phyloP scores from a whole-genome alignment of 1,140 invertebrate species.

The Rhagoletis pomonella region DNA sequence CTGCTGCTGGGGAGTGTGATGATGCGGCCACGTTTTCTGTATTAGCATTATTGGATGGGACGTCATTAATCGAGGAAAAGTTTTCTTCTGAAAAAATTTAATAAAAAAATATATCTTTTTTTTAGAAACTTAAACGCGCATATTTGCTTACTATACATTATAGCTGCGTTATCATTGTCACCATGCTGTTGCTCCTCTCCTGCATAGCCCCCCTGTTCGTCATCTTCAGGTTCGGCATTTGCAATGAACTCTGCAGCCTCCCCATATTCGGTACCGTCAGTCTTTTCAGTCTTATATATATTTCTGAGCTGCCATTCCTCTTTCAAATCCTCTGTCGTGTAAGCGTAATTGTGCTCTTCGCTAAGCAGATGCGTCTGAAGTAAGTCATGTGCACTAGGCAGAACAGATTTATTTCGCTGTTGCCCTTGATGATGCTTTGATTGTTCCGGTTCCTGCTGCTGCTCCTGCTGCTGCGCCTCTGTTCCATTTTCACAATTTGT shows the following conservation, averaged over 20 bases:
- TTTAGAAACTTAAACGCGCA: not conserved
- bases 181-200: conserved; percentile 7
- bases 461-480: not conserved
- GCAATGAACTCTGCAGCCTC: conserved; percentile 56
- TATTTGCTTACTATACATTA: not conserved
- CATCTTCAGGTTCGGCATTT: conserved; percentile 51
- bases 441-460: not conserved
- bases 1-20: not conserved
- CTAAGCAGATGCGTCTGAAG: conserved; percentile 66
- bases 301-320: conserved; percentile 61
- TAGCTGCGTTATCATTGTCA: not conserved
- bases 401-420: not conserved
- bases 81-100: not conserved
- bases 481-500: conserved; percentile 45
- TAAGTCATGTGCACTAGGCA: conserved; percentile 62
- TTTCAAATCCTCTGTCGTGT: conserved; percentile 63
- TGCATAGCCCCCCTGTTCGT: not conserved
- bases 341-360: conserved; percentile 72
- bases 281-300: conserved; percentile 69
- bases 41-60: not conserved
- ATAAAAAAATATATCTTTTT: not conserved
- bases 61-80: not conserved
- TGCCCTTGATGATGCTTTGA: not conserved
- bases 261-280: conserved; percentile 45
- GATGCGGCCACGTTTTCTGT: not conserved